Conservation (phyloP, 2,797 vertebrate genomes). For the Perodicticus potto region DNA sequence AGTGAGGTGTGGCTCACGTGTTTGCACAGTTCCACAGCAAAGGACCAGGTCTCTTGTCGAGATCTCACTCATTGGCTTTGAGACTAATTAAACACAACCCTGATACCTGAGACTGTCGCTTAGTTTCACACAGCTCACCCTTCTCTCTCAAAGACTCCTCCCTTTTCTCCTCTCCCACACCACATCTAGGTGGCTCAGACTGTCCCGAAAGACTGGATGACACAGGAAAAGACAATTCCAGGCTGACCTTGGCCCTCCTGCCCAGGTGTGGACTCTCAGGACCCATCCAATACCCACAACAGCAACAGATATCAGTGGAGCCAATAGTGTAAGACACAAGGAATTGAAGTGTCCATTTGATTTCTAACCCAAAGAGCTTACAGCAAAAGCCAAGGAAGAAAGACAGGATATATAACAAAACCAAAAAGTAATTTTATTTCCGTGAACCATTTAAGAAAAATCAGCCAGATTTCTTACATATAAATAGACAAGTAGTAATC, state of each 20-base stretch:
- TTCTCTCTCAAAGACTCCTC: background rate
- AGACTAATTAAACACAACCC: background rate
- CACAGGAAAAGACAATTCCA: background rate
- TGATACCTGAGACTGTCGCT: background rate
- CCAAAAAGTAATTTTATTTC: slow-evolving; percentile 51
- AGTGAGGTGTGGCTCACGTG: background rate
- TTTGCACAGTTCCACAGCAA: background rate
- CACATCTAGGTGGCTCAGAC: background rate
- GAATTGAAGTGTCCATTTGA: background rate
- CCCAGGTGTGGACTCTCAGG: background rate
- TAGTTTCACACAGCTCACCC: background rate
- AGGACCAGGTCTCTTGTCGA: background rate
- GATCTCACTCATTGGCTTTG: background rate
- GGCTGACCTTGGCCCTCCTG: background rate
- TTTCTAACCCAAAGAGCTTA: slow-evolving; percentile 35
- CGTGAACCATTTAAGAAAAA: slow-evolving; percentile 34
- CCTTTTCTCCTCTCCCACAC: background rate
- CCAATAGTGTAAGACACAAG: background rate
- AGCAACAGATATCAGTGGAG: background rate
- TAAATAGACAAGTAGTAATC: slow-evolving; percentile 50
- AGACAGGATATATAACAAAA: background rate
- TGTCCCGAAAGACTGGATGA: background rate
- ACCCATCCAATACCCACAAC: background rate
- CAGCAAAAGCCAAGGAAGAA: background rate
- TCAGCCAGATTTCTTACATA: slow-evolving; percentile 55